phyloP scores from a whole-genome alignment of 2,113 vertebrate species.

The Lamprotornis superbus region DNA sequence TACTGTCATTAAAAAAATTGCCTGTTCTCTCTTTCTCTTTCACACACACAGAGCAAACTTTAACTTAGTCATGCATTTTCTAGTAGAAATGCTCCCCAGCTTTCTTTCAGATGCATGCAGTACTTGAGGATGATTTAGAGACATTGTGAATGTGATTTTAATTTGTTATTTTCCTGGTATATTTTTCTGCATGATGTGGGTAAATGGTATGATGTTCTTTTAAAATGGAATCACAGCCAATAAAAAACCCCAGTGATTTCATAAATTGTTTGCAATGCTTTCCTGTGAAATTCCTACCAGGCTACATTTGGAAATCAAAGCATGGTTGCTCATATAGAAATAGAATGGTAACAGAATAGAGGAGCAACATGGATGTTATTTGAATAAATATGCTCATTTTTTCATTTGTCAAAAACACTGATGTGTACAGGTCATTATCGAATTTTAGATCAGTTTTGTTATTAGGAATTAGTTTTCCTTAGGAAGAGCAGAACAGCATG shows the following conservation, averaged over 20 bases:
- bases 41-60: constrained; percentile 43
- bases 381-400: background rate
- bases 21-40: constrained; percentile 57
- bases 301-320: background rate
- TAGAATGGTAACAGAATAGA: background rate
- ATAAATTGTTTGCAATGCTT: constrained; percentile 70
- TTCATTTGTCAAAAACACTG: background rate
- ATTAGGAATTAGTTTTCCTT: background rate
- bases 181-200: constrained; percentile 88
- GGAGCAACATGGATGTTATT: background rate
- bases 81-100: constrained; percentile 63
- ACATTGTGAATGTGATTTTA: constrained; percentile 76
- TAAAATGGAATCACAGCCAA: constrained; percentile 89
- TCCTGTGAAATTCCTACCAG: constrained; percentile 3
- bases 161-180: constrained; percentile 81
- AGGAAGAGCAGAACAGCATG: background rate
- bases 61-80: constrained; percentile 73
- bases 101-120: constrained; percentile 81
- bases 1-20: constrained; percentile 70
- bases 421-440: background rate
- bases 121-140: constrained; percentile 72
- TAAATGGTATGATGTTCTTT: constrained; percentile 83
- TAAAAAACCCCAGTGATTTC: constrained; percentile 88
- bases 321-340: background rate
- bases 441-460: background rate